A percentile compares a stretch with the other conserved stretches of the same genome.
Evolutionary conservation across 2,797 vertebrate genomes (phyloP).

Genomic region (Toxotes lorentzi): DNA sequence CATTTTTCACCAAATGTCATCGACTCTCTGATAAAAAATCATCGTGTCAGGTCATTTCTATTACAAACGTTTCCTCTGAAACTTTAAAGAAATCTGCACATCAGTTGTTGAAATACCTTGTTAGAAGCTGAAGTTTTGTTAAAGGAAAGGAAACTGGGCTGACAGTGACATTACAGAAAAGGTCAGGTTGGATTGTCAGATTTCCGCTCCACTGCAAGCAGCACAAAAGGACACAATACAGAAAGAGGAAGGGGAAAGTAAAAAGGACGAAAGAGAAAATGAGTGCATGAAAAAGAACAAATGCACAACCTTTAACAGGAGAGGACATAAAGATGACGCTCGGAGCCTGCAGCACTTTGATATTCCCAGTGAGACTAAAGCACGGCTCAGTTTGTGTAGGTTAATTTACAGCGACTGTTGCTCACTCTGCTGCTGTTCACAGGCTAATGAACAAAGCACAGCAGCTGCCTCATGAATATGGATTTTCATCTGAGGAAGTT

Average conservation of each 20-base stretch:
- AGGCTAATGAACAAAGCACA: slow-evolving; percentile 15
- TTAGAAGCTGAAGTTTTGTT: background rate
- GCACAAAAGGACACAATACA: background rate
- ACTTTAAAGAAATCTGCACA: background rate
- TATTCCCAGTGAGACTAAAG: slow-evolving; percentile 1
- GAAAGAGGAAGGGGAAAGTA: background rate
- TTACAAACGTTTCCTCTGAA: background rate
- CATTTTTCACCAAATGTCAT: background rate
- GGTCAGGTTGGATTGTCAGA: background rate
- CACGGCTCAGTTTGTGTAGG: background rate
- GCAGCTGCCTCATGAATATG: slow-evolving; percentile 16
- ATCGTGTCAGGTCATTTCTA: background rate
- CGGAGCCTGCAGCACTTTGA: background rate
- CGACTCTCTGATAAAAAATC: too few relatives aligned
- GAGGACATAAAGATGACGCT: background rate
- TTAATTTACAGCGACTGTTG: slow-evolving; percentile 22
- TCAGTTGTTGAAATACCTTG: background rate
- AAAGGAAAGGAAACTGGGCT: background rate
- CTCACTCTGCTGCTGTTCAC: slow-evolving; percentile 21
- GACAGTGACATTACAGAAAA: background rate
- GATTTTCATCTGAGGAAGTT: background rate
- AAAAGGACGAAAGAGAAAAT: background rate
- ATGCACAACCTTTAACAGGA: background rate
- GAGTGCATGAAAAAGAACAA: background rate
- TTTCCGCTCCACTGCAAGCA: background rate